These are phyloP conservation scores for Echinops telfairi DNA, from an alignment of 2,113 vertebrate species.

Conservation along the genomic window DNA sequence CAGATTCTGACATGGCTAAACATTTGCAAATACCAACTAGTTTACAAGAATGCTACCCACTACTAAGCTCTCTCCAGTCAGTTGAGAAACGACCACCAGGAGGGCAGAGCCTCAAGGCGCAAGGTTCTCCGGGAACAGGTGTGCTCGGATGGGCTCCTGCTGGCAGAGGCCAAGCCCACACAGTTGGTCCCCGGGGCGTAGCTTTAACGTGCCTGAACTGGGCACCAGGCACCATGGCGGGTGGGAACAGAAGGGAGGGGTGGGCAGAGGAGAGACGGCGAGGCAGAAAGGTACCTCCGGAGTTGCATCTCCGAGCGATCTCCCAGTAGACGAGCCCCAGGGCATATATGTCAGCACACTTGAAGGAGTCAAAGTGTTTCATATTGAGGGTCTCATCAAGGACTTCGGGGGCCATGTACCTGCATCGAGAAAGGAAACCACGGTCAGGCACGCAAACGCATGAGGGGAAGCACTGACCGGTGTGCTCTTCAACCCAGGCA, in stretches of 20 bases:
- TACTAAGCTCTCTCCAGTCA: too few species aligned
- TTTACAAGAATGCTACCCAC: too few species aligned
- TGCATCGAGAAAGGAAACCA: constrained; percentile 79
- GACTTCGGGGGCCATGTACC: constrained; percentile 99
- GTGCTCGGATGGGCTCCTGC: not conserved
- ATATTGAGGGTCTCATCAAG: constrained; percentile 99
- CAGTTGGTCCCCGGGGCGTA: too few species aligned
- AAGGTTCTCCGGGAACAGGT: not conserved
- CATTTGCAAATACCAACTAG: not conserved
- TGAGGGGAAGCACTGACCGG: fast-evolving
- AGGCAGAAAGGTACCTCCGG: constrained; percentile 91
- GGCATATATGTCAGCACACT: constrained; percentile 98
- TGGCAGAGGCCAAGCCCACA: too few species aligned
- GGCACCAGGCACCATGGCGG: not conserved
- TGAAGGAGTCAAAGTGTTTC: constrained; percentile 99
- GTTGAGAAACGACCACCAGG: too few species aligned
- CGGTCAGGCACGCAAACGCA: not conserved
- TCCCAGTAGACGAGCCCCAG: constrained; percentile 99
- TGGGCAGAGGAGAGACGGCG: constrained; percentile 51
- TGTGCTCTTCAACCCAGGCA: not conserved
- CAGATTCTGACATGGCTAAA: not conserved
- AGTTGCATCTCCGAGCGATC: constrained; percentile 95
- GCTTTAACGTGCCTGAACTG: not conserved
- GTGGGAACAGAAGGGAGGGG: constrained; percentile 36
- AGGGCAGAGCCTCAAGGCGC: not conserved